These are phyloP conservation scores for Magallana gigas DNA, from an alignment of 1,140 invertebrate species.

Conservation along the genomic window DNA sequence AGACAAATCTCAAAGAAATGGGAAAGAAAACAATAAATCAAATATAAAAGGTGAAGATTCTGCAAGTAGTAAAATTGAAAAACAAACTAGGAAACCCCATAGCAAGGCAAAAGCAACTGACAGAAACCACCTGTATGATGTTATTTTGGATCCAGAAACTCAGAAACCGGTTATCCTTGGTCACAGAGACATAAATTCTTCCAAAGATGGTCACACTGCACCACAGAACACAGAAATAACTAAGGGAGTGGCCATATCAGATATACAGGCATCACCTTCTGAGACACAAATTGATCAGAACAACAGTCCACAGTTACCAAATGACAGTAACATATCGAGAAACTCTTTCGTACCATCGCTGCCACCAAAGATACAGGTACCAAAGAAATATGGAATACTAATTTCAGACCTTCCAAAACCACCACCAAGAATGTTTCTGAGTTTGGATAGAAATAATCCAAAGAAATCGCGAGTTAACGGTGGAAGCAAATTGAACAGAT, in stretches of 20 bases:
- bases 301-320: neutral
- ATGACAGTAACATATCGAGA: neutral
- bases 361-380: neutral
- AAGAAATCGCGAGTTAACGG: neutral
- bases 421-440: neutral
- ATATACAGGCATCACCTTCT: neutral
- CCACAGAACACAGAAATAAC: no score
- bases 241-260: no score
- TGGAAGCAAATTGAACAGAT: neutral
- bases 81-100: no score
- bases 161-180: neutral
- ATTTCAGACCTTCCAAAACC: constrained; percentile 12
- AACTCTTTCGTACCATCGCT: neutral
- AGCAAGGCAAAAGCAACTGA: no score
- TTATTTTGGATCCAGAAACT: neutral
- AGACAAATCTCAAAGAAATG: no score
- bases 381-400: neutral
- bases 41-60: no score
- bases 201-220: no score
- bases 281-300: neutral
- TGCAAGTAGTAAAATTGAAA: neutral
- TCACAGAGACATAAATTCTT: neutral
- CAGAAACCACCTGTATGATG: neutral
- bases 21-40: no score
- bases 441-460: neutral